phyloP scores from a whole-genome alignment of 2,888 invertebrate genomes.

The Campaea margaritaria region DNA sequence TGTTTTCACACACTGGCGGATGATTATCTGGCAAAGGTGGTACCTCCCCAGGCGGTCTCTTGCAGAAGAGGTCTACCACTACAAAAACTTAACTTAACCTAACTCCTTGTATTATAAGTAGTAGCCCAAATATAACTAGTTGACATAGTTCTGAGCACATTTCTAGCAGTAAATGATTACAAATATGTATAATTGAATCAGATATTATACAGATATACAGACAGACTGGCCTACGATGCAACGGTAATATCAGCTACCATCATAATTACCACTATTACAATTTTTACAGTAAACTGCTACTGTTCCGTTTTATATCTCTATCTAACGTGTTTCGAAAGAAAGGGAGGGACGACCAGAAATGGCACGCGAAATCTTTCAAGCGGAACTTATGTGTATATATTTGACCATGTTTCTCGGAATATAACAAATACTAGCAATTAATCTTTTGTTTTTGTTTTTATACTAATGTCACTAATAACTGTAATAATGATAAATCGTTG shows the following conservation, averaged over 20 bases:
- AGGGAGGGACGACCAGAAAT: conserved; percentile 10
- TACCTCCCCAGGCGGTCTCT: no score
- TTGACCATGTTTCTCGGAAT: conserved; percentile 5
- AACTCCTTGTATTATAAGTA: no score
- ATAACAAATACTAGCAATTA: no score
- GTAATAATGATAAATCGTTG: no score
- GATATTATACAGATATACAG: neutral
- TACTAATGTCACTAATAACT: no score
- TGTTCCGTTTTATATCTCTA: conserved; percentile 16
- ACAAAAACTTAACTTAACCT: no score
- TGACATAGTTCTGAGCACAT: no score
- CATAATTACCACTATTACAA: conserved; percentile 18
- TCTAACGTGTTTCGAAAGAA: conserved; percentile 13
- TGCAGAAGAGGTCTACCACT: no score
- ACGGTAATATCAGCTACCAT: conserved; percentile 27
- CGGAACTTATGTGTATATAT: conserved; percentile 11
- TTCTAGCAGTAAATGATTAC: neutral
- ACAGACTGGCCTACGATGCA: conserved; percentile 17
- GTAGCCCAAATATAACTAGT: no score
- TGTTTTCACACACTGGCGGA: no score
- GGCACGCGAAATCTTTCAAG: conserved; percentile 22
- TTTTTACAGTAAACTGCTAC: conserved; percentile 24
- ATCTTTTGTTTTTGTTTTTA: no score
- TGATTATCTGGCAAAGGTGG: no score
- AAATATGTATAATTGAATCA: conserved; percentile 1